Percentiles rank a stretch among this genome's conserved stretches.
These are phyloP conservation scores for Adelphocoris suturalis DNA, from an alignment of 2,888 invertebrate genomes.

Conservation along the genomic window DNA sequence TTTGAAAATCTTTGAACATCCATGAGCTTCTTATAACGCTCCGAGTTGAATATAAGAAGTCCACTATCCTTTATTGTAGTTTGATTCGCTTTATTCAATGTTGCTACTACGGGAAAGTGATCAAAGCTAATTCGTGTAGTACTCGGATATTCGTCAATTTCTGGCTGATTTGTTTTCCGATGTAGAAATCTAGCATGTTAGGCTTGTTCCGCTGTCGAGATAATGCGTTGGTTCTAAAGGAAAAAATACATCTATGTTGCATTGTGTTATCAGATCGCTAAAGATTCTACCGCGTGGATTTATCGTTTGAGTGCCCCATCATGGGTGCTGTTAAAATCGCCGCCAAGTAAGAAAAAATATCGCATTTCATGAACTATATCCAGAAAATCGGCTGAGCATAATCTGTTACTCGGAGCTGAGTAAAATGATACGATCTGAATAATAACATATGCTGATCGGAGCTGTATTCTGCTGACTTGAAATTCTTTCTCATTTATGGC, in stretches of 20 bases:
- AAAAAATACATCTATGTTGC: conserved; percentile 44
- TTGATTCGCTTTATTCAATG: neutral
- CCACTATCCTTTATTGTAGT: neutral
- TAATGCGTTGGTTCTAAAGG: conserved; percentile 53
- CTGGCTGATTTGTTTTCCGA: conserved; percentile 17
- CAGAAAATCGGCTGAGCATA: conserved; percentile 15
- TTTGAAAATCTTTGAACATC: neutral
- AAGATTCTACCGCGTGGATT: neutral
- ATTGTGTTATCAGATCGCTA: conserved; percentile 8
- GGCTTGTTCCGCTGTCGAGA: conserved; percentile 47
- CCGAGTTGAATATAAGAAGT: conserved; percentile 27
- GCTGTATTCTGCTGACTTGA: conserved; percentile 44
- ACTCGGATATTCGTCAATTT: conserved; percentile 20
- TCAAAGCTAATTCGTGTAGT: conserved; percentile 55
- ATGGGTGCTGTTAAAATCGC: conserved; percentile 56
- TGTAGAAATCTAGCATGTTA: conserved; percentile 53
- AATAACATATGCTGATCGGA: neutral
- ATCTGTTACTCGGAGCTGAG: conserved; percentile 49
- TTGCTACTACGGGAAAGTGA: conserved; percentile 38
- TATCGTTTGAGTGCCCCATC: conserved; percentile 45
- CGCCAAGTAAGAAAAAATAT: conserved; percentile 25
- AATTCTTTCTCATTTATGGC: conserved; percentile 35
- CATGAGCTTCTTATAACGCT: conserved; percentile 2
- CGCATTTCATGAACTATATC: conserved; percentile 44
- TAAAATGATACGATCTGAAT: conserved; percentile 42